phyloP scores from a whole-genome alignment of 2,888 invertebrate genomes.

The Uloborus plumipes region DNA sequence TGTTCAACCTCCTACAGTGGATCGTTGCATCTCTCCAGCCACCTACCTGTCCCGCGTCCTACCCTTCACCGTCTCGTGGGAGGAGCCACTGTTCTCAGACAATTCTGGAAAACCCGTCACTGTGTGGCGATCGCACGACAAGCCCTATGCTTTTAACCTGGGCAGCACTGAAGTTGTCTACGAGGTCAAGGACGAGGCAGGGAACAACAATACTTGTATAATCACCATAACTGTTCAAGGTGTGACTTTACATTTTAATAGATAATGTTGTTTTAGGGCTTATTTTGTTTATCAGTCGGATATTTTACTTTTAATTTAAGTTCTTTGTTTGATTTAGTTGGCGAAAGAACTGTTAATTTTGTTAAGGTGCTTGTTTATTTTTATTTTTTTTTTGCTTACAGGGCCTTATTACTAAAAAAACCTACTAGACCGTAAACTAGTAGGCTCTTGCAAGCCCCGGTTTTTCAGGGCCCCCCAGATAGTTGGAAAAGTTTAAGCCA shows the following conservation, averaged over 20 bases:
- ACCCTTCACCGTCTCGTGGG: conserved; percentile 75
- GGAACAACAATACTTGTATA: conserved; percentile 76
- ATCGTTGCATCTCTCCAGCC: conserved; percentile 77
- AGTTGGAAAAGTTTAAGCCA: no score
- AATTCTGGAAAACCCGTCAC: conserved; percentile 74
- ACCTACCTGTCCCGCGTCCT: conserved; percentile 71
- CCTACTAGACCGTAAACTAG: no score
- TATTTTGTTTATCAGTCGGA: background rate
- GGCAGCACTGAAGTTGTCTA: conserved; percentile 77
- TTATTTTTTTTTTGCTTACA: no score
- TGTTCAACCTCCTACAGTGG: conserved; percentile 75
- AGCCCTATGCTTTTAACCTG: conserved; percentile 73
- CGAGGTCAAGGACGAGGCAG: conserved; percentile 75
- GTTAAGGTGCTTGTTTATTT: no score
- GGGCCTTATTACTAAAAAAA: no score
- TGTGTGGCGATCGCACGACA: conserved; percentile 71
- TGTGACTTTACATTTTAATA: conserved; percentile 66
- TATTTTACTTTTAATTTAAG: background rate
- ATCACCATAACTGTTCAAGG: conserved; percentile 77
- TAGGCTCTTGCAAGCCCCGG: no score
- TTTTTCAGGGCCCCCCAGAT: no score
- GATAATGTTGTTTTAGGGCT: background rate
- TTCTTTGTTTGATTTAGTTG: no score
- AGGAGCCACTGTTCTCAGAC: conserved; percentile 76
- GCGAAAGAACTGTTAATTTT: background rate